Base-by-base conservation (phyloP, 2,888 invertebrate genomes). In the Morpho deidamia region DNA sequence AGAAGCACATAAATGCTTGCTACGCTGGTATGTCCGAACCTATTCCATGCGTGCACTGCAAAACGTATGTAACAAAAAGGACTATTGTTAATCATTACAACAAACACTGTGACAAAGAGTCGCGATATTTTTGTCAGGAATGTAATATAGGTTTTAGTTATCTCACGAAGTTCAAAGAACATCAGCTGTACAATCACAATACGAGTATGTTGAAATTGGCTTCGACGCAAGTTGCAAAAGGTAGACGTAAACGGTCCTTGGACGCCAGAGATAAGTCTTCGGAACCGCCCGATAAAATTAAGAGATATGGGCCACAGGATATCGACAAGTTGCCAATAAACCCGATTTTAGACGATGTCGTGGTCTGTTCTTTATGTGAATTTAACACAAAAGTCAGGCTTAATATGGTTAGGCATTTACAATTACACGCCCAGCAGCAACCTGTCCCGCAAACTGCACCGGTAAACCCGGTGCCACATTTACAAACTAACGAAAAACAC, bases 401-500 rank as follows among this genome's bases (percentile, higher is more conserved):
- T 10, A 96, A 96, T 70, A 91, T 96, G 78, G 87, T 93, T 7
- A 82, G 94, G 0, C 95, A 95, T 69, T 76, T 96, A 56, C 92
- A 92, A 62, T 77, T 91, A 57, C 96, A 96, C 73, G 91, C 87
- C 9, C 87, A 91, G 49, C 92, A 92, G 61, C 92, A 92, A 59
- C 90, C 89, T 0, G 94, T 92, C 7, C 92, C 95, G 0, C 91
- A 90, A 51, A 92, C 91, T 0, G 94, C 93, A 10, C 95, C 95
- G 0, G 93, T 96, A 0, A 96, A 96, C 85, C 96, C 96, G 0
- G 95, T 96, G 7, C 95, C 95, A 0, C 95, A 94, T 71, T 82
- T 95, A 38, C 94, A 94, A 63, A 92, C 93, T 40, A 94, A 93
- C 61, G 95, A 95, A 70, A 92, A 92, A 63, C 95, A 95, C 91